These are phyloP conservation scores for Volucella inflata DNA, from an alignment of 2,888 invertebrate genomes.

Conservation along the genomic window DNA sequence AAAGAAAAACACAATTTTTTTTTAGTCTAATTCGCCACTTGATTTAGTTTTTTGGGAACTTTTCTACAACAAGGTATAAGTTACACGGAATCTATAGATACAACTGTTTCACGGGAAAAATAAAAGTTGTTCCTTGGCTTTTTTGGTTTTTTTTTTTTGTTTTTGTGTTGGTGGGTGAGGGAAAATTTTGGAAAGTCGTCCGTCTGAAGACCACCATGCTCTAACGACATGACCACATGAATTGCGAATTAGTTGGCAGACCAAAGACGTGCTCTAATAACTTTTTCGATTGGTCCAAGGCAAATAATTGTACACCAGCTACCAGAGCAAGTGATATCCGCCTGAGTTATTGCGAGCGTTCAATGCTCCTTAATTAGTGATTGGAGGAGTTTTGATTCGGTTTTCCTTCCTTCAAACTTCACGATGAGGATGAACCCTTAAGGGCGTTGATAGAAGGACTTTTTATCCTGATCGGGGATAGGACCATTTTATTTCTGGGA, in stretches of 20 bases:
- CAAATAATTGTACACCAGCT: slow-evolving; percentile 7
- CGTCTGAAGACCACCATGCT: slow-evolving; percentile 6
- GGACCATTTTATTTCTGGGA: no score
- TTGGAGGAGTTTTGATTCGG: slow-evolving; percentile 39
- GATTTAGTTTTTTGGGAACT: slow-evolving; percentile 65
- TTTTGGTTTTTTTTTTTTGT: slow-evolving; percentile 19
- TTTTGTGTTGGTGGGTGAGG: not conserved
- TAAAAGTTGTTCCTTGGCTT: slow-evolving; percentile 4
- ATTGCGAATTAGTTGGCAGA: slow-evolving; percentile 65
- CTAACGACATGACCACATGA: slow-evolving; percentile 44
- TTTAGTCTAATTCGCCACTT: slow-evolving; percentile 47
- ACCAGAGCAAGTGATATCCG: not conserved
- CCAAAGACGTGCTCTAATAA: slow-evolving; percentile 67
- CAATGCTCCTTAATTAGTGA: slow-evolving; percentile 64
- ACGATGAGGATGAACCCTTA: no score
- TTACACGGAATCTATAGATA: slow-evolving; percentile 52
- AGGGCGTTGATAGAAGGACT: no score
- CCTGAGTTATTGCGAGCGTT: slow-evolving; percentile 31
- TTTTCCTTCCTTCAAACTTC: not conserved
- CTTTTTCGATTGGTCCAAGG: slow-evolving; percentile 51
- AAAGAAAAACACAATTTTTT: not conserved
- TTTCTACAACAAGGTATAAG: slow-evolving; percentile 54
- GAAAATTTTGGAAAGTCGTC: slow-evolving; percentile 23
- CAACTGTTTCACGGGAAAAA: slow-evolving; percentile 46
- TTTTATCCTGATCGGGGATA: no score